Conservation (phyloP, 2,888 invertebrate genomes). For the Molorchus minor region DNA sequence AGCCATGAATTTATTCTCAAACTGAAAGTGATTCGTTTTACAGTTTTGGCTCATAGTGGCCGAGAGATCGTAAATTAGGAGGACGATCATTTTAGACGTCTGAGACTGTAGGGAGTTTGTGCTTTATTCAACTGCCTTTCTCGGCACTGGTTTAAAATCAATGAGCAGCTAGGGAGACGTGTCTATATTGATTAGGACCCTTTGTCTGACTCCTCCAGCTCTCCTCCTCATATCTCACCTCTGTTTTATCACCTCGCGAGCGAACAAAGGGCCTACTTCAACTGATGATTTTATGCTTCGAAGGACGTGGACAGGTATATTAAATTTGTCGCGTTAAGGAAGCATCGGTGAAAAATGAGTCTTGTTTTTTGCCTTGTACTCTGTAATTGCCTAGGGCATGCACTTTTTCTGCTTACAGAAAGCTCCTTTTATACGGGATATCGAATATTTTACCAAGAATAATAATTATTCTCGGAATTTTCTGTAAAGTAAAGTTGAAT, state of each 20-base stretch:
- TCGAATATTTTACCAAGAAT: no score
- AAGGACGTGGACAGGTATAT: slow-evolving; percentile 1
- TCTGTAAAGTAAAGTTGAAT: no score
- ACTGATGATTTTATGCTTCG: slow-evolving; percentile 1
- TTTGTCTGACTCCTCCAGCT: slow-evolving; percentile 41
- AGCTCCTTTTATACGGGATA: no score
- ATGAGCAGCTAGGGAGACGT: slow-evolving; percentile 48
- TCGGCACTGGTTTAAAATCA: slow-evolving; percentile 48
- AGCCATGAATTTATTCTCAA: slow-evolving; percentile 4
- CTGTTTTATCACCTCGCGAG: slow-evolving; percentile 22
- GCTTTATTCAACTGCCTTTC: slow-evolving; percentile 31
- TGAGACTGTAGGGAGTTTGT: slow-evolving; percentile 32
- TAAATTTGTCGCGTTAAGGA: slow-evolving; percentile 3
- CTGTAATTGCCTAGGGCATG: not conserved
- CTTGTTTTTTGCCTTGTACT: not conserved
- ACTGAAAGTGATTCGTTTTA: slow-evolving; percentile 12
- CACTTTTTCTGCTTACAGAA: no score
- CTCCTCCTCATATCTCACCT: slow-evolving; percentile 31
- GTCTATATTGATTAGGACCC: slow-evolving; percentile 51
- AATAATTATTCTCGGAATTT: no score
- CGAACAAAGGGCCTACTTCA: slow-evolving; percentile 3
- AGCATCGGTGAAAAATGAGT: not conserved
- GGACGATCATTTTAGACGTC: slow-evolving; percentile 24
- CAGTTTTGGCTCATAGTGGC: slow-evolving; percentile 11
- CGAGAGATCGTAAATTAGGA: slow-evolving; percentile 28